Percentiles rank a stretch among this genome's conserved stretches.
Evolutionary conservation across 2,797 vertebrate species (phyloP).

Genomic region (Thaleichthys pacificus): DNA sequence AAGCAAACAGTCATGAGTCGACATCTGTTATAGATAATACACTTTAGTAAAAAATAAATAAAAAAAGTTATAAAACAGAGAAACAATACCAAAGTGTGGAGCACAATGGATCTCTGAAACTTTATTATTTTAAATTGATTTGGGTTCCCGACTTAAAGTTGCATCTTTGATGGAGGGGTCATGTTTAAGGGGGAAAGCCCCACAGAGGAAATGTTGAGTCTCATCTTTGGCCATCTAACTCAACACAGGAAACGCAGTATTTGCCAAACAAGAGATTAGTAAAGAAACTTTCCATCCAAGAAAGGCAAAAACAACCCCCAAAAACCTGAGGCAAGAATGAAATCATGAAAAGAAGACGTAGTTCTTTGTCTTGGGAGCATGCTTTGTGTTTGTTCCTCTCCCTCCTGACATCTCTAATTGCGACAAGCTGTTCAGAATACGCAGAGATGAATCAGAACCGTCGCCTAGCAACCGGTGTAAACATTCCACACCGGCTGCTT

Average conservation of each 20-base stretch:
- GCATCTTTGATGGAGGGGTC: too few species aligned
- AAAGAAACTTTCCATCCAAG: slow-evolving; percentile 18
- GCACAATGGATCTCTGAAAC: too few species aligned
- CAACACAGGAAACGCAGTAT: slow-evolving; percentile 10
- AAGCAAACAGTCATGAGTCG: too few species aligned
- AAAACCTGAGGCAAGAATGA: slow-evolving; percentile 71
- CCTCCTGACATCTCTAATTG: slow-evolving; percentile 81
- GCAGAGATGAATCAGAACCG: slow-evolving; percentile 75
- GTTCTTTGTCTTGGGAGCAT: slow-evolving; percentile 78
- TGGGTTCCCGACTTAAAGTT: too few species aligned
- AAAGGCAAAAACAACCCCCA: slow-evolving; percentile 41
- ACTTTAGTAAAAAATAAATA: too few species aligned
- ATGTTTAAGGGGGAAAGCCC: neutral
- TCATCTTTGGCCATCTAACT: neutral
- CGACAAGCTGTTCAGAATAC: slow-evolving; percentile 75
- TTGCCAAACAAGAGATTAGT: slow-evolving; percentile 11
- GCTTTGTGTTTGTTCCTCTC: slow-evolving; percentile 76
- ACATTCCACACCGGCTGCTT: slow-evolving; percentile 59
- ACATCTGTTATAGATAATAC: too few species aligned
- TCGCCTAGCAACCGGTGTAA: slow-evolving; percentile 69
- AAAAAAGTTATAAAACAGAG: too few species aligned
- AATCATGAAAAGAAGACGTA: slow-evolving; percentile 75
- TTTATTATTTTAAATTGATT: too few species aligned
- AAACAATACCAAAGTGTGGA: too few species aligned
- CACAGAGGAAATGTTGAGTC: neutral